Base-by-base conservation (phyloP, 2,888 invertebrate species). In the Lasioglossum vierecki region DNA sequence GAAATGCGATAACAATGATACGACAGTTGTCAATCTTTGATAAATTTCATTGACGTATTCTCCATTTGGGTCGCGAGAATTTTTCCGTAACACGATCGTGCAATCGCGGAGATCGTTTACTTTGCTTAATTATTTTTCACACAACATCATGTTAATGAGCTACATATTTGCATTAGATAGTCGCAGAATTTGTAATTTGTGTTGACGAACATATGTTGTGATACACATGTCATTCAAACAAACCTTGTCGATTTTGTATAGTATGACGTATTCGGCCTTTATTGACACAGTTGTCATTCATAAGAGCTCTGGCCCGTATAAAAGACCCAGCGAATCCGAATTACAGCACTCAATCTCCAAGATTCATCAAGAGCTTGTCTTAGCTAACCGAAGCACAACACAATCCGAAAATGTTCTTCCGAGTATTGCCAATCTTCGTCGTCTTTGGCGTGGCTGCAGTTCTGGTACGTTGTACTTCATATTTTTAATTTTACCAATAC, bases 111-210 rank as follows among this genome's bases (percentile, higher is more conserved):
- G 22, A 9, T 41, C 39, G n/a, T 15, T 60, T 49, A 79, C 53
- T 68, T 73, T 22, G 8, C 9, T 53, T 73, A 39, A 30, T 79
- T 9, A 41, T 82, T 78, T 35, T 4, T n/a, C 13, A 80, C 63
- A 76, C 6, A 41, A 70, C 49, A 30, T 13, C 4, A 76, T 60
- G 22, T 79, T 85, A 78, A 85, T 35, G 66, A 79, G 46, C 4
- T 87, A n/a, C 57, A n/a, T 57, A 66, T 86, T 86, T 86, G 74
- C 44, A 79, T 81, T 81, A 87, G 83, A 84, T 81, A 83, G 79
- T 44, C 68, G 22, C 0, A 2, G 68, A 78, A 80, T 73, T 53
- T 22, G 35, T 35, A 15, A 13, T 72, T 35, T 39, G 46, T 35
- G 77, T 57, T 81, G 81, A 77, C 74, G 63, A 74, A 35, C 66